Evolutionary conservation across 2,888 invertebrate species (phyloP).

Genomic region (Asteroscopus sphinx): DNA sequence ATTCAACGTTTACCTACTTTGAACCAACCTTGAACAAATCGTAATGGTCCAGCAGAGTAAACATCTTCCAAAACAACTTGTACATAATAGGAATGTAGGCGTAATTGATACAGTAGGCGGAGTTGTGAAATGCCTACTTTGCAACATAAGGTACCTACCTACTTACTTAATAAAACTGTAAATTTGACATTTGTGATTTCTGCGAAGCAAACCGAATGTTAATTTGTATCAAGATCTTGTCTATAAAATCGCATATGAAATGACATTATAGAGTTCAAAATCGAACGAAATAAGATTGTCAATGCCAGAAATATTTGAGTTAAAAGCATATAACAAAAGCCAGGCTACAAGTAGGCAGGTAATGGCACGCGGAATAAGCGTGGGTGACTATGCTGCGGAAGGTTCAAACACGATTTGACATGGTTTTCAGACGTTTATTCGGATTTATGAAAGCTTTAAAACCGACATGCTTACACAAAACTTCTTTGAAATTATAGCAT

Average conservation of each 20-base stretch:
- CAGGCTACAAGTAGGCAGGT: constrained; percentile 67
- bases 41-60: constrained; percentile 59
- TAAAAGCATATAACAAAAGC: too few relatives aligned
- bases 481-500: constrained; percentile 27
- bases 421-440: constrained; percentile 65
- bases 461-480: constrained; percentile 31
- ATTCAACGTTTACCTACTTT: constrained; percentile 16
- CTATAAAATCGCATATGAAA: constrained; percentile 49
- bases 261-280: constrained; percentile 57
- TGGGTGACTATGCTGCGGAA: constrained; percentile 73
- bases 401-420: constrained; percentile 68
- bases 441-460: constrained; percentile 60
- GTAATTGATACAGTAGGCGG: constrained; percentile 72
- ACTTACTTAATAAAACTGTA: too few relatives aligned
- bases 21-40: constrained; percentile 45
- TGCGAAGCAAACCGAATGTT: constrained; percentile 64
- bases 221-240: constrained; percentile 22
- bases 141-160: too few relatives aligned
- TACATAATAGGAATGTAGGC: constrained; percentile 74
- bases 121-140: constrained; percentile 76
- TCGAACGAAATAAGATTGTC: constrained; percentile 43
- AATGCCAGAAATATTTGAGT: constrained; percentile 65
- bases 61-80: constrained; percentile 63
- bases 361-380: constrained; percentile 69
- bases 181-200: constrained; percentile 67